phyloP scores from a whole-genome alignment of 2,797 vertebrate species.

The Manis crassicaudata region DNA sequence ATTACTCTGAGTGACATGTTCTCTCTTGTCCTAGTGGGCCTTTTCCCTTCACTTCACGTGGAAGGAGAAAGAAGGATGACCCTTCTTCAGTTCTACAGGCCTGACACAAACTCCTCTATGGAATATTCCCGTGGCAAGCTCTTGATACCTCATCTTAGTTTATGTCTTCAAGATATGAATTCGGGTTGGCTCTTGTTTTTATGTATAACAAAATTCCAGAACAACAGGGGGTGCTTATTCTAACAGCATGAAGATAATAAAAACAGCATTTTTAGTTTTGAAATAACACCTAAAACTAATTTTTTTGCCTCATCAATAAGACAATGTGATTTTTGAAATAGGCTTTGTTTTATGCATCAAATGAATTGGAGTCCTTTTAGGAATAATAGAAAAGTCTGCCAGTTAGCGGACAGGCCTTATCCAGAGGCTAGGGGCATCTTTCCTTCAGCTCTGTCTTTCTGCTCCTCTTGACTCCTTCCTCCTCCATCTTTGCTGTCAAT shows the following conservation, averaged over 20 bases:
- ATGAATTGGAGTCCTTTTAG: background rate
- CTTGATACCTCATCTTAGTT: background rate
- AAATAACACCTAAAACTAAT: background rate
- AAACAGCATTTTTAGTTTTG: background rate
- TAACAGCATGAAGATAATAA: background rate
- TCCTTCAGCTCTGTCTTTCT: background rate
- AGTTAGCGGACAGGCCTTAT: background rate
- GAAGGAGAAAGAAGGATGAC: background rate
- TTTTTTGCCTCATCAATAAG: background rate
- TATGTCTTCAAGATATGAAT: background rate
- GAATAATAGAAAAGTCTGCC: background rate
- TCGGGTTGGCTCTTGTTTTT: background rate
- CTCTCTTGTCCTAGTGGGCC: background rate
- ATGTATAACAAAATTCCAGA: background rate
- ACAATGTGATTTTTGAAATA: background rate
- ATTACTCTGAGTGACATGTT: background rate
- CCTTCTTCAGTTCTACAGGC: background rate
- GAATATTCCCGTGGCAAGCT: background rate
- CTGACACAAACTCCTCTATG: background rate
- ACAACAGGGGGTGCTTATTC: background rate
- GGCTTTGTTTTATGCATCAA: background rate
- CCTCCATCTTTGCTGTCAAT: background rate
- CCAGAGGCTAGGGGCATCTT: background rate
- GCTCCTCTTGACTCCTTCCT: background rate
- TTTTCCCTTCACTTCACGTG: background rate